A percentile compares a stretch with the other conserved stretches of the same genome.
Conservation (phyloP, 2,797 vertebrate genomes). For the Hemitrygon akajei region DNA sequence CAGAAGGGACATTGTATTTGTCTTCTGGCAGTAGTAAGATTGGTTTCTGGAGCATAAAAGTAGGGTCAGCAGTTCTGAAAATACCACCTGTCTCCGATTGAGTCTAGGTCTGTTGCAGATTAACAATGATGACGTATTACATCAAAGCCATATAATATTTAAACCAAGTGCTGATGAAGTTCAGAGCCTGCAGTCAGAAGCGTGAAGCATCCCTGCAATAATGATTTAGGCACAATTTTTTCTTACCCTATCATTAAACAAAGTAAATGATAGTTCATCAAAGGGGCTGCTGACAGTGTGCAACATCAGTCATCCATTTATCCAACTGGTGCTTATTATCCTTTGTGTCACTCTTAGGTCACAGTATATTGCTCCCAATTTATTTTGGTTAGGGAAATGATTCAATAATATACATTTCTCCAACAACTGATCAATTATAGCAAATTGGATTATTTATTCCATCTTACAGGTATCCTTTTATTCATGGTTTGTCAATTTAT, state of each 20-base stretch:
- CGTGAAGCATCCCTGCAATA: not conserved
- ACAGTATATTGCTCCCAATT: not conserved
- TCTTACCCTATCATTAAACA: not conserved
- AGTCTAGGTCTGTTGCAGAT: slow-evolving; percentile 13
- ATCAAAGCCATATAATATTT: slow-evolving; percentile 11
- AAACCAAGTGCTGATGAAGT: not conserved
- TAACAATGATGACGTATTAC: slow-evolving; percentile 24
- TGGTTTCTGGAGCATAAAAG: slow-evolving; percentile 2
- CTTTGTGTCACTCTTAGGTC: not conserved
- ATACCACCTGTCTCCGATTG: slow-evolving; percentile 28
- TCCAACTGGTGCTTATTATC: not conserved
- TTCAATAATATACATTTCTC: not conserved
- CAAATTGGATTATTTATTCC: not conserved
- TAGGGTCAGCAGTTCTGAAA: slow-evolving; percentile 14
- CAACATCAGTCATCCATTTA: not conserved
- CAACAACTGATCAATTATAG: not conserved
- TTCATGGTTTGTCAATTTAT: no score
- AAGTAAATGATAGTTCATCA: not conserved
- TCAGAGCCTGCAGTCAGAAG: not conserved
- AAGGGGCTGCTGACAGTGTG: not conserved
- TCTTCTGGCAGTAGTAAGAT: not conserved
- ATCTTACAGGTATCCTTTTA: no score
- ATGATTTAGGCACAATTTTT: not conserved
- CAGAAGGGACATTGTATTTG: slow-evolving; percentile 4
- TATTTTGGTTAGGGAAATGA: not conserved